Base-by-base conservation (phyloP, 2,113 vertebrate genomes). In the Montifringilla adamsi region DNA sequence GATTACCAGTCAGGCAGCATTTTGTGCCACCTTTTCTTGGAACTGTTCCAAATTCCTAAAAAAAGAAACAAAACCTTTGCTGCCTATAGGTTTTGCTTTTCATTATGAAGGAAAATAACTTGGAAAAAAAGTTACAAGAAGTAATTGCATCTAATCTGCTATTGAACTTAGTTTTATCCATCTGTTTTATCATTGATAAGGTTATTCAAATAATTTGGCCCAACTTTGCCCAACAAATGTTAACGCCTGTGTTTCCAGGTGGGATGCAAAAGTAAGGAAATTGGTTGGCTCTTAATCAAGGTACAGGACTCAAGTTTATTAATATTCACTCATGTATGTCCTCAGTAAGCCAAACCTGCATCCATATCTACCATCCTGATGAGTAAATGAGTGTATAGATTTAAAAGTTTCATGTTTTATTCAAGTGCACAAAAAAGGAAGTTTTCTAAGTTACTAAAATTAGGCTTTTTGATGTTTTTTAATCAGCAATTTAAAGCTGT, bases 91-190 rank as follows among this genome's bases (percentile, higher is more conserved):
- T 64, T 87, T 72, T 85, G 15, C 44, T 59, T 82, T 59, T 70
- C 23, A 20, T 88, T 75, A 58, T 24, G 30, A 43, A 56, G 44
- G 44, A 49, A 59, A 72, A 58, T 37, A 69, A 49, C 33, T n/a
- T 27, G 11, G 8, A 22, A 37, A 56, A 76, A 59, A 31, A 13
- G 3, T 84, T n/a, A 22, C n/a, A 56, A 84, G 41, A 80, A 62
- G n/a, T 77, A 67, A 35, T 56, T 79, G 28, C 15, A 24, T 55
- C 15, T 41, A 28, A 66, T 33, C 62, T 7, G 24, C n/a, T 88
- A 5, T 1, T 79, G 33, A 75, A 80, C n/a, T 84, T 84, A 0
- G 0, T 72, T 41, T 90, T 19, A 16, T 35, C 5, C 7, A 21
- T 87, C 7, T 55, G 43, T 87, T 73, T 68, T 59, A 9, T 78